Evolutionary conservation across 2,888 invertebrate genomes (phyloP), one percentile per base, ranked within the genome.

Genomic region (Drosophila mimica): DNA sequence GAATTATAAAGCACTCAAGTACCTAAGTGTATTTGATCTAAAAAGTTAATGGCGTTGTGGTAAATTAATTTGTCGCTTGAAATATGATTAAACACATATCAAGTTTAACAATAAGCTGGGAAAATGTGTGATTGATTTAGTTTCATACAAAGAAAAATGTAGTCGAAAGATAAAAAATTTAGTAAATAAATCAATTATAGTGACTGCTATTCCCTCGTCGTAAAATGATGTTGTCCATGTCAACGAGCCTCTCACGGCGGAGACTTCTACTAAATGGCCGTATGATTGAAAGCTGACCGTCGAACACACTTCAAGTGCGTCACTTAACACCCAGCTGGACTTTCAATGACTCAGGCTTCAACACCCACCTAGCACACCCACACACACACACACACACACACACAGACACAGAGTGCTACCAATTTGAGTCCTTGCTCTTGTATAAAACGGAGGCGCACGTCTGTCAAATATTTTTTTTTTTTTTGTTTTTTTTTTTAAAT

Each of bases 271-370:
- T 74, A 81, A 87, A 86, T 79, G 75, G 74, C 69, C 84, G 58
- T 79, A 73, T 87, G 89, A 89, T 87, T 86, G 89, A 81, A 79
- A 76, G 76, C 70, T 82, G 76, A 64, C 72, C 74, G 40, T 43
- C 38, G 53, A 38, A 20, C 61, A 59, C 61, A 51, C 64, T 52
- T 6, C 48, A 53, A 62, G 56, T 60, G 28, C 51, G 61, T 70
- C 60, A 66, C 49, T 58, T 60, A 53, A 77, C 74, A 48, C 52
- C 59, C 43, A 49, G 40, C 56, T 48, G 48, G 59, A 38, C 48
- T 51, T 62, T 61, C 79, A 74, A 79, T 63, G 61, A 57, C 36
- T 68, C 61, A 48, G 28, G 49, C 17, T 57, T 15, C 15, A 13
- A 4, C 20, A 20, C 38, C 31, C n/a, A 8, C 2, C n/a, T 11